Evolutionary conservation across 2,113 vertebrate genomes (phyloP).

Genomic region (Apodemus speciosus): DNA sequence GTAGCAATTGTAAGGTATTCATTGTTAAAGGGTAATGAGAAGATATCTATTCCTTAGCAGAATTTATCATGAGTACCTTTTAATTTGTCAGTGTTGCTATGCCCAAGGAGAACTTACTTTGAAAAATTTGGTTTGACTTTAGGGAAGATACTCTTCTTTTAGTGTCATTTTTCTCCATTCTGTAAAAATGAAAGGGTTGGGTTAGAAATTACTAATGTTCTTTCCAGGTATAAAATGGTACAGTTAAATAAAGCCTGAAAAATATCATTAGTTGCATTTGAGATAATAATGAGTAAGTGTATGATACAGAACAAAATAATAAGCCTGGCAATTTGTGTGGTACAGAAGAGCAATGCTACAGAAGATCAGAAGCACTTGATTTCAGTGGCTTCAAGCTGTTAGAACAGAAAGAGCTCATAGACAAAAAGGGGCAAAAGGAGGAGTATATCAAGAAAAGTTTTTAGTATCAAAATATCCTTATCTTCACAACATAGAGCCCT

Average conservation of each 20-base stretch:
- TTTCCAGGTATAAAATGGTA: constrained; percentile 57
- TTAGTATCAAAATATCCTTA: constrained; percentile 16
- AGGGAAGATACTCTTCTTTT: neutral
- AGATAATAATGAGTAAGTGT: constrained; percentile 60
- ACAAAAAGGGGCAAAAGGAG: neutral
- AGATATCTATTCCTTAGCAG: neutral
- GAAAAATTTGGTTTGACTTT: constrained; percentile 21
- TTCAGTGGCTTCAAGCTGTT: constrained; percentile 34
- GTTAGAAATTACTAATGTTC: constrained; percentile 55
- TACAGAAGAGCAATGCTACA: constrained; percentile 38
- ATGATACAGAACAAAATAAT: constrained; percentile 57
- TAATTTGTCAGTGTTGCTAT: neutral
- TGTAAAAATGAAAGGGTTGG: constrained; percentile 43
- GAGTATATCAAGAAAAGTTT: neutral
- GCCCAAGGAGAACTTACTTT: neutral
- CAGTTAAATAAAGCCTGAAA: constrained; percentile 64
- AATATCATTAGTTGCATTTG: constrained; percentile 56
- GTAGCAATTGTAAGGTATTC: neutral
- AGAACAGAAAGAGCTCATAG: constrained; percentile 20
- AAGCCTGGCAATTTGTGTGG: constrained; percentile 46
- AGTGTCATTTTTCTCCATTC: constrained; percentile 40
- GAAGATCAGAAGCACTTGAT: neutral
- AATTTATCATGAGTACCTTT: neutral
- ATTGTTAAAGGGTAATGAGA: neutral
- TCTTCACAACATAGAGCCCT: neutral